phyloP scores from a whole-genome alignment of 1,140 invertebrate genomes.

The Ridgeia piscesae region DNA sequence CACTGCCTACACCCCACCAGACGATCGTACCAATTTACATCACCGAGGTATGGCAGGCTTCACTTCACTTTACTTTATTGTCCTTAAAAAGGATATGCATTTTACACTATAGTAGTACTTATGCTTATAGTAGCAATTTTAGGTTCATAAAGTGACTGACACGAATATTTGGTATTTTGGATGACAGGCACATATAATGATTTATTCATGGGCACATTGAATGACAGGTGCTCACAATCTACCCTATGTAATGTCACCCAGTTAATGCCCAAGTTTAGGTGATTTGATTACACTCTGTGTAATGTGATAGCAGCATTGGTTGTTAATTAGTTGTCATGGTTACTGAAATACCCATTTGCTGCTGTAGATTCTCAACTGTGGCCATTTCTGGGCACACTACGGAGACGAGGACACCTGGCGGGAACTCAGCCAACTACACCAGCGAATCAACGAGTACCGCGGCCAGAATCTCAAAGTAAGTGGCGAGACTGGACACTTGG shows the following conservation, averaged over 20 bases:
- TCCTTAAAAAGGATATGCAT: too few species aligned
- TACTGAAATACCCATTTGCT: background rate
- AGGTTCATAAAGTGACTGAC: too few species aligned
- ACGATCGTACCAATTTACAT: slow-evolving; percentile 30
- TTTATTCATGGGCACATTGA: too few species aligned
- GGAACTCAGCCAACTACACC: slow-evolving; percentile 36
- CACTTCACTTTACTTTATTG: too few species aligned
- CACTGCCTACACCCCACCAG: slow-evolving; percentile 29
- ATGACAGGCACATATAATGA: too few species aligned
- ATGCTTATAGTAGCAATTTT: too few species aligned
- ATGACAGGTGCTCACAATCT: too few species aligned
- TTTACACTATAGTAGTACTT: too few species aligned
- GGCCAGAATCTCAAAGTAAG: background rate
- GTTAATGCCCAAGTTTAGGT: too few species aligned
- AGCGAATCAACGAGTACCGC: slow-evolving; percentile 31
- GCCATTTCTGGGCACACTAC: slow-evolving; percentile 56
- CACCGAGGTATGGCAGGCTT: slow-evolving; percentile 32
- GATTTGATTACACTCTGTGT: too few species aligned
- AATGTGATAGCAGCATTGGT: slow-evolving; percentile 6
- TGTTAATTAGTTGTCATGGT: background rate
- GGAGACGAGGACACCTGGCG: slow-evolving; percentile 32
- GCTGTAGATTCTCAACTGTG: slow-evolving; percentile 50
- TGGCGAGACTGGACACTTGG: background rate
- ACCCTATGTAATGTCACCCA: too few species aligned
- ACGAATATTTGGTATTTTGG: too few species aligned